Percentiles rank a stretch among this genome's conserved stretches.
These are phyloP conservation scores for Lasioglossum zephyrum DNA, from an alignment of 2,888 invertebrate genomes.

Conservation along the genomic window DNA sequence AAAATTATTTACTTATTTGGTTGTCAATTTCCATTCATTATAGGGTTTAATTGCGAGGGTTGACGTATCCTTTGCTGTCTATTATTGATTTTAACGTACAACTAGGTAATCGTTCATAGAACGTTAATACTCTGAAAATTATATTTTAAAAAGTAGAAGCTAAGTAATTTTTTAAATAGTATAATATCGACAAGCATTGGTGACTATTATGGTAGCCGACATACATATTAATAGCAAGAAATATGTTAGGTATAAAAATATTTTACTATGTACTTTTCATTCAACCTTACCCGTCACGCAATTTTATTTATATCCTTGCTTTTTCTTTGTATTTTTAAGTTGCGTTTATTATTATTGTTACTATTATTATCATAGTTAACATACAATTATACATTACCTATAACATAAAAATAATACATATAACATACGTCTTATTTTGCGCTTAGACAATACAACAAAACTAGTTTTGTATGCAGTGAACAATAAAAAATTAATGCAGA, in stretches of 20 bases:
- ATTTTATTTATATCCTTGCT: not conserved
- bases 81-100: not conserved
- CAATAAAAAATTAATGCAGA: not conserved
- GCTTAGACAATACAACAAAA: not conserved
- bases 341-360: not conserved
- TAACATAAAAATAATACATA: not conserved
- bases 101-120: not conserved
- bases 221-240: not conserved
- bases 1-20: no score
- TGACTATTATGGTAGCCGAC: conserved; percentile 5
- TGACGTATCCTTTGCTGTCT: not conserved
- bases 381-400: not conserved
- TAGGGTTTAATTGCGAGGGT: no score
- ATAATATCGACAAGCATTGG: not conserved
- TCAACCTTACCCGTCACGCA: not conserved
- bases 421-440: not conserved
- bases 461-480: not conserved
- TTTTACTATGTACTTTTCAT: not conserved
- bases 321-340: not conserved
- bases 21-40: no score
- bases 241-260: not conserved
- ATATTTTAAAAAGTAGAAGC: no score
- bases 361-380: not conserved
- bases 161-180: not conserved
- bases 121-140: no score